Evolutionary conservation across 2,113 vertebrate species (phyloP).

Genomic region (Notothenia rossii): DNA sequence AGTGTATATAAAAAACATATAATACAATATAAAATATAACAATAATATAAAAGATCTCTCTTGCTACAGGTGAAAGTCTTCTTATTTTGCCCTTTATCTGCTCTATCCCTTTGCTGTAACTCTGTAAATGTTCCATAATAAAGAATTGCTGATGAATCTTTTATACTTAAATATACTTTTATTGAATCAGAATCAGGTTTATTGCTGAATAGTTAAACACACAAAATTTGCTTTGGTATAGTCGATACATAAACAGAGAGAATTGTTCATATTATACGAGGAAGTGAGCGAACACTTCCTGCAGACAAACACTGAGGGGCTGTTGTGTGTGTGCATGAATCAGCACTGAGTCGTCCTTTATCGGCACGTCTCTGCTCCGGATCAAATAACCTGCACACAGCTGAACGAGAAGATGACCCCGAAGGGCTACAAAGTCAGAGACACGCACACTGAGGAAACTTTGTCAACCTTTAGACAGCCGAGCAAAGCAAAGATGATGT

Average conservation of each 20-base stretch:
- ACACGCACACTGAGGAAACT: neutral
- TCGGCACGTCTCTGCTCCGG: neutral
- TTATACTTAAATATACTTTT: no score
- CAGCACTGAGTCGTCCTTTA: neutral
- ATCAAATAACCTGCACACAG: neutral
- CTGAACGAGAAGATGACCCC: neutral
- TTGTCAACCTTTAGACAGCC: neutral
- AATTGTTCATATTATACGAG: no score
- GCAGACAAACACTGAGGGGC: neutral
- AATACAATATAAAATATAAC: no score
- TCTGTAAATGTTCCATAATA: no score
- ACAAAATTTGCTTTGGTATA: no score
- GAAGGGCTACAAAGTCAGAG: neutral
- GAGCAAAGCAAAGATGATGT: neutral
- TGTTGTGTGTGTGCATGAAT: neutral
- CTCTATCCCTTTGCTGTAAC: no score
- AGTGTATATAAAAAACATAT: no score
- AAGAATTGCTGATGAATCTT: no score
- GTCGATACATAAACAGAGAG: no score
- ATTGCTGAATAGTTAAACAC: no score
- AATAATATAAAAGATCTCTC: neutral
- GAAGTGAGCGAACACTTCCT: neutral
- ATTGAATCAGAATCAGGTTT: no score
- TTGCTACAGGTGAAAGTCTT: neutral
- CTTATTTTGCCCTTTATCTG: no score